Percentiles rank a stretch among this genome's conserved stretches.
These are phyloP conservation scores for Anticlea derivata DNA, from an alignment of 2,888 invertebrate genomes.

Conservation along the genomic window DNA sequence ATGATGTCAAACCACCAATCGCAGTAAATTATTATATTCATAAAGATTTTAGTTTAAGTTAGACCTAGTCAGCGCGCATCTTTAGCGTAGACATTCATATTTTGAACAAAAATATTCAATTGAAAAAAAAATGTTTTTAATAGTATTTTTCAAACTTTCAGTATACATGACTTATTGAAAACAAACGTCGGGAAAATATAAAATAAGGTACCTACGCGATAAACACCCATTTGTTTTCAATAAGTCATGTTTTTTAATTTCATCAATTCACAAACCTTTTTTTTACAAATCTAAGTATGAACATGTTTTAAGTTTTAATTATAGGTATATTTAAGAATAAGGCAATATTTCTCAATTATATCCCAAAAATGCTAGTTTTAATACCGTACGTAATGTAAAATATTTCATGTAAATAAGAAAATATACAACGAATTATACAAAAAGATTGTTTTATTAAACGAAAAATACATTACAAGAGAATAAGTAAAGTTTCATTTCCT, in stretches of 20 bases:
- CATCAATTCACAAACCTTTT: too few relatives aligned
- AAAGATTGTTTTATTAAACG: constrained; percentile 48
- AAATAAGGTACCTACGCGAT: too few relatives aligned
- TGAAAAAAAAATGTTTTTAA: neutral
- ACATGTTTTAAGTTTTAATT: too few relatives aligned
- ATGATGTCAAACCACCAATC: constrained; percentile 73
- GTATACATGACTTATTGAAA: too few relatives aligned
- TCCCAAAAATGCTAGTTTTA: constrained; percentile 41
- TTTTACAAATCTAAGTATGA: too few relatives aligned
- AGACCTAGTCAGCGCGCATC: constrained; percentile 57
- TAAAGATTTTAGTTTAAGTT: constrained; percentile 45
- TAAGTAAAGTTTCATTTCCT: constrained; percentile 22
- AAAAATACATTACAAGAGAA: constrained; percentile 34
- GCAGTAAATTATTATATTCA: constrained; percentile 45
- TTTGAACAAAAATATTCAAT: neutral
- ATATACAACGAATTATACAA: constrained; percentile 59
- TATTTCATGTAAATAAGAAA: constrained; percentile 50
- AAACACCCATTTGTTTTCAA: too few relatives aligned
- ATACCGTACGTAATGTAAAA: constrained; percentile 29
- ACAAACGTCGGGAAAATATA: too few relatives aligned
- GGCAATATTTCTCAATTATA: constrained; percentile 30
- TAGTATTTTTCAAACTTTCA: too few relatives aligned
- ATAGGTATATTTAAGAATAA: neutral
- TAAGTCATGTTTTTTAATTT: too few relatives aligned
- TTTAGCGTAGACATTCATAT: neutral